Conservation (phyloP, 2,888 invertebrate genomes). For the Laothoe populi region DNA sequence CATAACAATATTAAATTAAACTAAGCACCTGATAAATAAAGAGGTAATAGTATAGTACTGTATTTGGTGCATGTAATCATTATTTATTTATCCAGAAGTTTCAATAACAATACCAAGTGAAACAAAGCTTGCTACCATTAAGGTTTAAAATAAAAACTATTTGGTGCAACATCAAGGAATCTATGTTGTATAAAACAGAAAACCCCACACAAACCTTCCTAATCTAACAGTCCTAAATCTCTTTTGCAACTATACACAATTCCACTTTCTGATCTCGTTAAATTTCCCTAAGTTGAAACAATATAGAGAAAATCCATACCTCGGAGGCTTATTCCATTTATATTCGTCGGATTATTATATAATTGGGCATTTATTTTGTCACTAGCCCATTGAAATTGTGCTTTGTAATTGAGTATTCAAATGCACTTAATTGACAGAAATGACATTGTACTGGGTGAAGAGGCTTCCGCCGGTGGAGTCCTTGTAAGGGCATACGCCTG, state of each 20-base stretch:
- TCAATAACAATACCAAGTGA: too few species aligned
- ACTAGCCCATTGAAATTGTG: slow-evolving; percentile 36
- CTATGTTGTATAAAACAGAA: too few species aligned
- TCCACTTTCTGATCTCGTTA: slow-evolving; percentile 14
- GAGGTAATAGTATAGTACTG: too few species aligned
- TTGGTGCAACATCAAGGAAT: background rate
- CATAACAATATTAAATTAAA: too few species aligned
- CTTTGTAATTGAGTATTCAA: slow-evolving; percentile 61
- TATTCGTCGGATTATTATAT: slow-evolving; percentile 49
- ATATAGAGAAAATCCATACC: slow-evolving; percentile 33
- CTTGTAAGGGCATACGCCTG: slow-evolving; percentile 23
- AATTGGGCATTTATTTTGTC: slow-evolving; percentile 45
- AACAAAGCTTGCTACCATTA: too few species aligned
- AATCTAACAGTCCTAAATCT: slow-evolving; percentile 4
- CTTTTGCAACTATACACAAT: slow-evolving; percentile 6
- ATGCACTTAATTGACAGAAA: slow-evolving; percentile 60
- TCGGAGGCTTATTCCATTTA: slow-evolving; percentile 41
- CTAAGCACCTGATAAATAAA: too few species aligned
- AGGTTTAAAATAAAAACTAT: too few species aligned
- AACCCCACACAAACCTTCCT: background rate
- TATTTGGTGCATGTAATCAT: too few species aligned
- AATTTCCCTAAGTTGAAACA: slow-evolving; percentile 21
- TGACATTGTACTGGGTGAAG: slow-evolving; percentile 20
- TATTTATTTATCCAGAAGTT: too few species aligned
- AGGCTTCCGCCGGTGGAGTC: slow-evolving; percentile 11